Evolutionary conservation across 2,888 invertebrate genomes (phyloP).

Genomic region (Coenonympha arcania): DNA sequence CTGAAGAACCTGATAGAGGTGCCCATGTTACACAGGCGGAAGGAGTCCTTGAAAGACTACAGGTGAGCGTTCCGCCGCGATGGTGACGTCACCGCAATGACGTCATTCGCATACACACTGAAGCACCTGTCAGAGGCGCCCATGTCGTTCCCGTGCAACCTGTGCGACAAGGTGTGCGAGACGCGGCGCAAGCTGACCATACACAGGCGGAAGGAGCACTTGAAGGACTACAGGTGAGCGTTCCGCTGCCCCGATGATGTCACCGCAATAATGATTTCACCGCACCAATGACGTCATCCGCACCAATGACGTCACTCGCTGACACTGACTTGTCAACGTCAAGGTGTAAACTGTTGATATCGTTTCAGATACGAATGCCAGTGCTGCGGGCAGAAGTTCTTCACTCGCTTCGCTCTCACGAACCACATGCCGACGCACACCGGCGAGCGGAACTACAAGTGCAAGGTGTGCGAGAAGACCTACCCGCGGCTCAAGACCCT

Average conservation of each 20-base stretch:
- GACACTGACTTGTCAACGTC: too few relatives aligned
- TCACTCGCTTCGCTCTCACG: background rate
- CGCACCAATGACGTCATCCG: background rate
- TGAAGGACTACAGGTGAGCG: constrained; percentile 41
- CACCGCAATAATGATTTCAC: too few relatives aligned
- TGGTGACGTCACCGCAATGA: background rate
- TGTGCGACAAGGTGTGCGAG: constrained; percentile 67
- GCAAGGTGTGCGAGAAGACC: constrained; percentile 74
- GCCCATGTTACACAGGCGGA: constrained; percentile 58
- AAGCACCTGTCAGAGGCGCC: constrained; percentile 51
- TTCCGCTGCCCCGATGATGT: too few relatives aligned
- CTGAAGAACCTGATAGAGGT: constrained; percentile 48
- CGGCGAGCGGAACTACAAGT: constrained; percentile 70
- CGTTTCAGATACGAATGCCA: constrained; percentile 57
- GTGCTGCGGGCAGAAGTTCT: constrained; percentile 56
- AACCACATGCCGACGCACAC: constrained; percentile 73
- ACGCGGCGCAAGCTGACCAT: constrained; percentile 61
- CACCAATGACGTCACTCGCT: background rate
- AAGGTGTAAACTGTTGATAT: too few relatives aligned
- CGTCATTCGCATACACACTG: background rate
- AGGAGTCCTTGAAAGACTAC: constrained; percentile 57
- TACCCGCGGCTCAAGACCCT: constrained; percentile 64
- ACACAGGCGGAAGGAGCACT: constrained; percentile 61
- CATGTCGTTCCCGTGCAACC: constrained; percentile 55
- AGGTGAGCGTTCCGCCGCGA: background rate